Percentiles rank a stretch among this genome's conserved stretches.
Evolutionary conservation across 2,797 vertebrate genomes (phyloP).

Genomic region (Falco naumanni): DNA sequence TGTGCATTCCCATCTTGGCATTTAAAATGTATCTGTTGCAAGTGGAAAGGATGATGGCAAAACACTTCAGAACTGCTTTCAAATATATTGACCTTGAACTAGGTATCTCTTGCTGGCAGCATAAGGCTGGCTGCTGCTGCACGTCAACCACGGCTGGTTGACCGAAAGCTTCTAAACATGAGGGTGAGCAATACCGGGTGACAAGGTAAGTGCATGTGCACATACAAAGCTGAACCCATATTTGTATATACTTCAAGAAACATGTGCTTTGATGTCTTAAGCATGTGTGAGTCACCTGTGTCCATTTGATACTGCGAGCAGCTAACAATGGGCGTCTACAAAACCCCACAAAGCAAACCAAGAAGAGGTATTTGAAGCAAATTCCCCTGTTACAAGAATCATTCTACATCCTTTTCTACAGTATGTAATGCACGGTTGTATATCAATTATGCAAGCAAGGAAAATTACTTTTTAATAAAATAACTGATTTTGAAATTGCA

Average conservation of each 20-base stretch:
- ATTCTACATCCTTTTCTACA: background rate
- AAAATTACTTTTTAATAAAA: background rate
- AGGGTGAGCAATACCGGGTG: background rate
- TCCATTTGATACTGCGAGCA: background rate
- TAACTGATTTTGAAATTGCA: background rate
- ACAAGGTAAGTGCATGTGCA: background rate
- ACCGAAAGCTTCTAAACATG: fast-evolving
- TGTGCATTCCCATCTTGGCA: background rate
- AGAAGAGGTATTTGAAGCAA: background rate
- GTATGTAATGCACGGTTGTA: background rate
- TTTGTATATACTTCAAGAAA: background rate
- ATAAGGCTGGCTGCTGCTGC: background rate
- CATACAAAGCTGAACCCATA: background rate
- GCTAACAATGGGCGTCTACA: background rate
- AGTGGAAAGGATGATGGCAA: background rate
- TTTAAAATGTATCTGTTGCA: background rate
- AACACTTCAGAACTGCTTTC: background rate
- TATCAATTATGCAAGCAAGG: background rate
- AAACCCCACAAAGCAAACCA: background rate
- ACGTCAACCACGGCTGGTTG: background rate
- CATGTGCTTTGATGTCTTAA: background rate
- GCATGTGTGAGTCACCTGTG: background rate
- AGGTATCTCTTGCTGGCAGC: background rate
- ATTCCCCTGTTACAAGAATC: background rate
- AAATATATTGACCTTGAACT: background rate